Conservation (phyloP, 1,140 invertebrate genomes). For the Heliconius himera region DNA sequence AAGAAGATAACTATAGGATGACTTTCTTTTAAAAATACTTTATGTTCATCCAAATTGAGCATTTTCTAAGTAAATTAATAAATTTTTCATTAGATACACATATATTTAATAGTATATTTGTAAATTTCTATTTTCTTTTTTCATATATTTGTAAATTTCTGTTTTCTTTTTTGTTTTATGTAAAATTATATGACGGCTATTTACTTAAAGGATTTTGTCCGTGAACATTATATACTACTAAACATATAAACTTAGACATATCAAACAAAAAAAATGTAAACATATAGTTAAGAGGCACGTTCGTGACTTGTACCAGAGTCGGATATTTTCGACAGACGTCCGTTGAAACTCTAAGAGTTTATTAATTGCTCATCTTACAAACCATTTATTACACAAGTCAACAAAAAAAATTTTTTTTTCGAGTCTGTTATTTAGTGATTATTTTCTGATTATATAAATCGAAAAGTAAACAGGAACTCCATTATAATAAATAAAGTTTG, state of each 20-base stretch:
- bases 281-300: background rate
- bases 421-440: too few relatives aligned
- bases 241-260: too few relatives aligned
- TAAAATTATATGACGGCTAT: background rate
- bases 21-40: background rate
- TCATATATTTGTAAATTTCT: background rate
- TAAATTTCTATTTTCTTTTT: background rate
- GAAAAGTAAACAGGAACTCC: too few relatives aligned
- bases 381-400: constrained; percentile 10
- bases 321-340: background rate
- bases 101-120: background rate
- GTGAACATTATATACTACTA: too few relatives aligned
- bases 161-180: background rate
- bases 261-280: too few relatives aligned
- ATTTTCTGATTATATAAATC: too few relatives aligned
- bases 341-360: background rate
- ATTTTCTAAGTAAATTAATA: background rate
- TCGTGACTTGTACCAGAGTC: background rate
- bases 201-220: too few relatives aligned
- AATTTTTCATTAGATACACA: background rate
- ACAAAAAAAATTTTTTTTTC: too few relatives aligned
- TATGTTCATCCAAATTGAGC: background rate
- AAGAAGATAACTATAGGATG: background rate
- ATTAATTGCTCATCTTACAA: background rate
- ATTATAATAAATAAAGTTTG: too few relatives aligned